A percentile compares a stretch with the other conserved stretches of the same genome.
Evolutionary conservation across 2,888 invertebrate species (phyloP).

Genomic region (Eupithecia insigniata): DNA sequence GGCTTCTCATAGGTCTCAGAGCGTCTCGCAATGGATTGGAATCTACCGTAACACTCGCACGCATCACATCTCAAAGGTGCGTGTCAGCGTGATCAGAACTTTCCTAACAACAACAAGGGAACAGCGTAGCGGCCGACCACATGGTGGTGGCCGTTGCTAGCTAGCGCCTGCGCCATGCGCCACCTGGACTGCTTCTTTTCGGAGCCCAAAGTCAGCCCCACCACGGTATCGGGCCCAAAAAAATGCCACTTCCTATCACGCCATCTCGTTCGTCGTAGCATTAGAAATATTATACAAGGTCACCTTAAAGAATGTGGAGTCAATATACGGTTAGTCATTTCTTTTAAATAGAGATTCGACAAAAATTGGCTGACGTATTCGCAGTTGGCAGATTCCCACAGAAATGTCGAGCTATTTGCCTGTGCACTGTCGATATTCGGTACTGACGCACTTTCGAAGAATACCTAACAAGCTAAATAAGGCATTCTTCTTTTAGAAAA

Average conservation of each 20-base stretch:
- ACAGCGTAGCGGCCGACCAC: too few species aligned
- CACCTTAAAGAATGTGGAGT: slow-evolving; percentile 34
- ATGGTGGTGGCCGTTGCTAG: too few species aligned
- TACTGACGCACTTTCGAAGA: slow-evolving; percentile 11
- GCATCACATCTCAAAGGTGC: too few species aligned
- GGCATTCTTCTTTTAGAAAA: too few species aligned
- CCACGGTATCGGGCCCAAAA: background rate
- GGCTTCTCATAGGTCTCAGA: too few species aligned
- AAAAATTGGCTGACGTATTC: slow-evolving; percentile 43
- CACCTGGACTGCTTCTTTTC: too few species aligned
- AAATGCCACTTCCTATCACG: background rate
- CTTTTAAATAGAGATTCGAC: slow-evolving; percentile 39
- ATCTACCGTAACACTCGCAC: too few species aligned
- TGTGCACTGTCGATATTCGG: slow-evolving; percentile 52
- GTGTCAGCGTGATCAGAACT: too few species aligned
- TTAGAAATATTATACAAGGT: background rate
- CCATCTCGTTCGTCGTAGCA: background rate
- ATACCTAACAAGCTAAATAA: slow-evolving; percentile 45
- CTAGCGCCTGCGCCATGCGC: too few species aligned
- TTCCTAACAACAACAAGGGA: too few species aligned
- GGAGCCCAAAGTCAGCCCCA: too few species aligned
- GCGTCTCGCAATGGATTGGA: too few species aligned
- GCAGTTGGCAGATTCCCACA: slow-evolving; percentile 59
- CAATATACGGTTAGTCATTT: slow-evolving; percentile 42
- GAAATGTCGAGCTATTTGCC: slow-evolving; percentile 56